Evolutionary conservation across 2,888 invertebrate species (phyloP).

Genomic region (Eupithecia dodoneata): DNA sequence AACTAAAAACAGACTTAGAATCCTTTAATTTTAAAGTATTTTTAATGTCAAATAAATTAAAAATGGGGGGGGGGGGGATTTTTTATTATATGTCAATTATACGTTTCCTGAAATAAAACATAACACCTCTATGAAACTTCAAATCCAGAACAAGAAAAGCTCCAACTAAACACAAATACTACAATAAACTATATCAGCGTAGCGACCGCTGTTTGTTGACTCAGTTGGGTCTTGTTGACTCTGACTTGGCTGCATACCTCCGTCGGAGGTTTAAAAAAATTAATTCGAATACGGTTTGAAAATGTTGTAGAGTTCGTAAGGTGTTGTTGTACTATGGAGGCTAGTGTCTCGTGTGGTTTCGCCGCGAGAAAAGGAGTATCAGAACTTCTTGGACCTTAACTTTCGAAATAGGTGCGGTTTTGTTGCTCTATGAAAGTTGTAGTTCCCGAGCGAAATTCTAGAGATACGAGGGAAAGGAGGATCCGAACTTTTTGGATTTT

Average conservation of each 20-base stretch:
- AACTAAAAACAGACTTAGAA: too few species aligned
- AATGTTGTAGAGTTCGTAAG: not conserved
- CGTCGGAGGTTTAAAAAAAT: conserved; percentile 8
- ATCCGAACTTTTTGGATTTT: not conserved
- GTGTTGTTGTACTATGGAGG: not conserved
- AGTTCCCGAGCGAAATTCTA: not conserved
- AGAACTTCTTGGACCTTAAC: not conserved
- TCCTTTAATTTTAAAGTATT: too few species aligned
- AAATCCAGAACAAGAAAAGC: conserved; percentile 19
- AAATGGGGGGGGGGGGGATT: not conserved
- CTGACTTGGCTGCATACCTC: conserved; percentile 25
- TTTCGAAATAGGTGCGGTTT: not conserved
- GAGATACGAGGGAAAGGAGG: not conserved
- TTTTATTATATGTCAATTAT: too few species aligned
- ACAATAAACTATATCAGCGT: conserved; percentile 26
- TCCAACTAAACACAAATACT: conserved; percentile 20
- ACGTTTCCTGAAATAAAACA: not conserved
- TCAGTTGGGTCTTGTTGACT: conserved; percentile 34
- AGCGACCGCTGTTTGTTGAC: conserved; percentile 28
- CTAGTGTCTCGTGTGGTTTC: not conserved
- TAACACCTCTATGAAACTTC: not conserved
- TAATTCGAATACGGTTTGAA: conserved; percentile 1
- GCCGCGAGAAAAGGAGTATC: not conserved
- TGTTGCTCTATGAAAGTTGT: not conserved
- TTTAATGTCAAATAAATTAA: too few species aligned